Evolutionary conservation across 2,113 vertebrate genomes (phyloP).

Genomic region (Tricholaema leucomelas): DNA sequence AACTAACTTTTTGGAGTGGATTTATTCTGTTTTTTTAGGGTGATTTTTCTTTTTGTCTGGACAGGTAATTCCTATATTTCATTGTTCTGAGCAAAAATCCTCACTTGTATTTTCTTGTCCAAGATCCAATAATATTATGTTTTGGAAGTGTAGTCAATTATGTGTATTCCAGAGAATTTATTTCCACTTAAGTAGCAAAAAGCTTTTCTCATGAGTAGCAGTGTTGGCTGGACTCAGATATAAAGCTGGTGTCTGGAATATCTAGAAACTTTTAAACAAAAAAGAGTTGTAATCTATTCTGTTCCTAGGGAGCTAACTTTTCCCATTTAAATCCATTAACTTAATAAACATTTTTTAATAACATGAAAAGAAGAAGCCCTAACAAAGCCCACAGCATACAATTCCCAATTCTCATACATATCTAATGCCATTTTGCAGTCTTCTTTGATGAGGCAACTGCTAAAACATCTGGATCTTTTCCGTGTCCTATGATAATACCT

Average conservation of each 20-base stretch:
- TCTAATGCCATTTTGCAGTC: background rate
- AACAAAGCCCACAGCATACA: background rate
- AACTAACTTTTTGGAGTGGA: background rate
- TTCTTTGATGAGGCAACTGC: conserved; percentile 18
- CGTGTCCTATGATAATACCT: background rate
- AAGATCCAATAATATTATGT: background rate
- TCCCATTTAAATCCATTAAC: background rate
- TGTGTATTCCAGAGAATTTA: background rate
- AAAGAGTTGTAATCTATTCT: background rate
- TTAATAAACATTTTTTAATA: background rate
- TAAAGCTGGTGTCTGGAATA: background rate
- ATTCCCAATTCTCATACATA: background rate
- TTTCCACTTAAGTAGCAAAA: background rate
- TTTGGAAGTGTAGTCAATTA: background rate
- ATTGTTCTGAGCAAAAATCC: background rate
- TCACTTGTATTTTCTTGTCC: background rate
- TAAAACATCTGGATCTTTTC: background rate
- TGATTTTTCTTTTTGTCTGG: background rate
- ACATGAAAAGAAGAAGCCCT: background rate
- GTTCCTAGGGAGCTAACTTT: background rate
- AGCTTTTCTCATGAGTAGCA: background rate
- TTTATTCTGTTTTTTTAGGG: background rate
- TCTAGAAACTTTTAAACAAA: background rate
- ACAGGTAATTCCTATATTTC: background rate
- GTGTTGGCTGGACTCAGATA: background rate